Percentiles rank a stretch among this genome's conserved stretches.
Evolutionary conservation across 1,140 invertebrate species (phyloP).

Genomic region (Panagrolaimus sp.): DNA sequence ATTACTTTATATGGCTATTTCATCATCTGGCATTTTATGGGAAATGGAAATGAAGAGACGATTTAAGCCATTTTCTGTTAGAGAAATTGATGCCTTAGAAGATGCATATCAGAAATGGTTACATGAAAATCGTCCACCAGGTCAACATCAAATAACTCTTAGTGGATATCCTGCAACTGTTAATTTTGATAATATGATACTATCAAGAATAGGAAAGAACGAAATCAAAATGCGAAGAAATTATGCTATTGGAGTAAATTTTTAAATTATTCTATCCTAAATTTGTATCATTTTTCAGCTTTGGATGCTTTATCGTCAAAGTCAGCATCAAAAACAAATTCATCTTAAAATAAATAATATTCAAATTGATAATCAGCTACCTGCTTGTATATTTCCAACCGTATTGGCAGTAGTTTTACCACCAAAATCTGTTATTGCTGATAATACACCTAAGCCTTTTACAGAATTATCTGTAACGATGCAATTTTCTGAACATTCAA

Average conservation of each 20-base stretch:
- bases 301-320: constrained; percentile 75
- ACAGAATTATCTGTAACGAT: constrained; percentile 84
- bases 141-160: neutral
- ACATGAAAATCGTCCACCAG: constrained; percentile 20
- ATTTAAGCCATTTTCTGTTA: constrained; percentile 70
- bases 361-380: constrained; percentile 62
- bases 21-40: constrained; percentile 82
- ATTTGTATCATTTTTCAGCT: no score
- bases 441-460: constrained; percentile 80
- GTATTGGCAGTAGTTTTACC: constrained; percentile 84
- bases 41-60: constrained; percentile 64
- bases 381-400: constrained; percentile 84
- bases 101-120: constrained; percentile 74
- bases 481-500: constrained; percentile 74
- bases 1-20: constrained; percentile 77
- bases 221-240: constrained; percentile 26
- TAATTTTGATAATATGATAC: constrained; percentile 69
- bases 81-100: constrained; percentile 69
- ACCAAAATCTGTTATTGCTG: constrained; percentile 79
- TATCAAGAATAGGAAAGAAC: constrained; percentile 39
- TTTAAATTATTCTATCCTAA: no score
- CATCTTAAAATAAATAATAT: constrained; percentile 58
- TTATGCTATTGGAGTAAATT: constrained; percentile 61
- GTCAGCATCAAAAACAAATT: constrained; percentile 74
- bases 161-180: constrained; percentile 61